These are phyloP conservation scores for Limenitis camilla DNA, from an alignment of 2,888 invertebrate species.

Conservation along the genomic window DNA sequence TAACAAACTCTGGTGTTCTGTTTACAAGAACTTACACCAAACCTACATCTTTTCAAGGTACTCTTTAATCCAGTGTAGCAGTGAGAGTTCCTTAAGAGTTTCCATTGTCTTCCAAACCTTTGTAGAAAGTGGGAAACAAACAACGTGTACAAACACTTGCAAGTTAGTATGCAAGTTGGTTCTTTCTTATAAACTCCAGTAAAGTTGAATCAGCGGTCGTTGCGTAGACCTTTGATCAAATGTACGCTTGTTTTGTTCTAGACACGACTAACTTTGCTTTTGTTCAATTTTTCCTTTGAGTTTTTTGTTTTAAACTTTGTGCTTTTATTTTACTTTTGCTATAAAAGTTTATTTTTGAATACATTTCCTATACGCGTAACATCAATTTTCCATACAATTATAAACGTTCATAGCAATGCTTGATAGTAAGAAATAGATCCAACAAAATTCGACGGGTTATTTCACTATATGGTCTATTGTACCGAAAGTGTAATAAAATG, in stretches of 20 bases:
- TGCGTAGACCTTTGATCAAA: constrained; percentile 4
- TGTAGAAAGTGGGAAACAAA: constrained; percentile 7
- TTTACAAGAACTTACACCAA: too few relatives aligned
- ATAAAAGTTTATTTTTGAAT: too few relatives aligned
- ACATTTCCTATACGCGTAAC: too few relatives aligned
- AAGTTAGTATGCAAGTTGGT: constrained; percentile 8
- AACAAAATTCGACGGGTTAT: too few relatives aligned
- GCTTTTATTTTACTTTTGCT: too few relatives aligned
- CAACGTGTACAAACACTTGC: constrained; percentile 6
- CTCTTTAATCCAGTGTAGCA: not conserved
- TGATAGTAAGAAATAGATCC: too few relatives aligned
- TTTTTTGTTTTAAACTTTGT: not conserved
- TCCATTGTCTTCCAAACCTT: constrained; percentile 9
- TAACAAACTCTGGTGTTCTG: too few relatives aligned
- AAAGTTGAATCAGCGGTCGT: not conserved
- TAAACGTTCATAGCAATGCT: too few relatives aligned
- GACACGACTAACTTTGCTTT: not conserved
- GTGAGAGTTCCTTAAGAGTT: constrained; percentile 4
- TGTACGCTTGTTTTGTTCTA: not conserved
- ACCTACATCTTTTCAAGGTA: too few relatives aligned
- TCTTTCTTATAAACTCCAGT: constrained; percentile 4
- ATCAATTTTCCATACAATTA: too few relatives aligned
- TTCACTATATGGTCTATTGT: too few relatives aligned
- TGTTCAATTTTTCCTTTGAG: not conserved
- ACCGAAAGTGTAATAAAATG: too few relatives aligned